Conservation (phyloP, 2,888 invertebrate genomes). For the Himalopsyche japonica region DNA sequence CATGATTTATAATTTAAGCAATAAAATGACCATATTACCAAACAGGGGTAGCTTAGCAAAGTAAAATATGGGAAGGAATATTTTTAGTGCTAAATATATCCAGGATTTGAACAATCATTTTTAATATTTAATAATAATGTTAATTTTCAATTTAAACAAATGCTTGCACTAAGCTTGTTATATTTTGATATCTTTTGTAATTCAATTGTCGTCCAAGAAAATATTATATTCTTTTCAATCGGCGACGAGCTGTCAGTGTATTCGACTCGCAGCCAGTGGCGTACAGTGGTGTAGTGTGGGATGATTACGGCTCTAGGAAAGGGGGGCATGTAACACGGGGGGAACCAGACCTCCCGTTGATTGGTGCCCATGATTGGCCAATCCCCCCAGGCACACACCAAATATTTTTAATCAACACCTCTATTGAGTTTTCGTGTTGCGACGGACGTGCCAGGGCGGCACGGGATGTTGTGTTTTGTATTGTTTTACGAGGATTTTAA, state of each 20-base stretch:
- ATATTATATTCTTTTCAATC: too few species aligned
- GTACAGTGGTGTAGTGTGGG: neutral
- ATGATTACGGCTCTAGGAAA: neutral
- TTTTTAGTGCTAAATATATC: too few species aligned
- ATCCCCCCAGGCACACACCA: constrained; percentile 63
- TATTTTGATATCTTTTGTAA: too few species aligned
- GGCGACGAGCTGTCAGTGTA: neutral
- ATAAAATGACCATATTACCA: too few species aligned
- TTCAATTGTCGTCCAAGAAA: too few species aligned
- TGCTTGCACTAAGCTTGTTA: too few species aligned
- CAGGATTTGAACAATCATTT: too few species aligned
- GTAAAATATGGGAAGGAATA: too few species aligned
- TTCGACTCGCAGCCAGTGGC: neutral
- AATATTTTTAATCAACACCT: constrained; percentile 66
- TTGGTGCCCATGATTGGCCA: constrained; percentile 62
- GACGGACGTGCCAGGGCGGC: constrained; percentile 43
- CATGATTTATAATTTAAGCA: too few species aligned
- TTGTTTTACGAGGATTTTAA: neutral
- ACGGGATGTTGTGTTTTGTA: neutral
- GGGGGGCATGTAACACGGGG: neutral
- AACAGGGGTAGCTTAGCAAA: too few species aligned
- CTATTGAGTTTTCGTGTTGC: constrained; percentile 63
- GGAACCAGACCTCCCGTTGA: constrained; percentile 46
- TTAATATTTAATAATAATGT: too few species aligned
- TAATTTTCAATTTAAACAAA: too few species aligned